phyloP scores from a whole-genome alignment of 2,797 vertebrate genomes.

The Sebastiscus albofasciatus region DNA sequence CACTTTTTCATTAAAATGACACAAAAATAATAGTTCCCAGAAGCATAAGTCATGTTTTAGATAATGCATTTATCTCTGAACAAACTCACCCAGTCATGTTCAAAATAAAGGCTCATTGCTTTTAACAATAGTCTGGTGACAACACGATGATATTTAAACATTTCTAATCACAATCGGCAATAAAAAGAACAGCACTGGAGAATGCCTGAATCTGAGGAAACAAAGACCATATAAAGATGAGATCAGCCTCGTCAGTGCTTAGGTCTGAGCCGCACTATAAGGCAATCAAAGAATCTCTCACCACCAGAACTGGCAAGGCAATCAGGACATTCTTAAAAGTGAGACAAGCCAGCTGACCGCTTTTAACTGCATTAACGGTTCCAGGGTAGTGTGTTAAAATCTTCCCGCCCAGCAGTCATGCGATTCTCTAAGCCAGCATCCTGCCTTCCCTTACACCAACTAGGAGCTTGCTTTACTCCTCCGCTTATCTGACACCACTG shows the following conservation, averaged over 20 bases:
- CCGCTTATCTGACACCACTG: conserved; percentile 63
- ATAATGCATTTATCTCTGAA: not conserved
- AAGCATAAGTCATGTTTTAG: not conserved
- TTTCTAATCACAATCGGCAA: not conserved
- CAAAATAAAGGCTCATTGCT: not conserved
- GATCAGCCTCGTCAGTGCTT: not conserved
- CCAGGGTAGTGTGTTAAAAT: conserved; percentile 44
- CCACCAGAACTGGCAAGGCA: not conserved
- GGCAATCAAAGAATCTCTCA: not conserved
- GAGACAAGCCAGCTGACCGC: conserved; percentile 31
- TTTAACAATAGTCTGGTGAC: not conserved
- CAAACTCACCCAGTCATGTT: not conserved
- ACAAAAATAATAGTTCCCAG: not conserved
- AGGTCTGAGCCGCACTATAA: not conserved
- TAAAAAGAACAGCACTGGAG: not conserved
- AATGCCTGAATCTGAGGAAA: not conserved
- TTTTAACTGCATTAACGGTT: conserved; percentile 46
- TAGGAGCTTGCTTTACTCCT: conserved; percentile 21
- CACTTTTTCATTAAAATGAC: not conserved
- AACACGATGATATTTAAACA: not conserved
- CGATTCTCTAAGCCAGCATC: conserved; percentile 29
- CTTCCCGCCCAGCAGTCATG: conserved; percentile 7
- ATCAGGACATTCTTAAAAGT: conserved; percentile 2
- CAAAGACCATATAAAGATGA: not conserved
- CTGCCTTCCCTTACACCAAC: conserved; percentile 5